Conservation (phyloP, 1,140 invertebrate species). For the Bilobella aurantiaca region DNA sequence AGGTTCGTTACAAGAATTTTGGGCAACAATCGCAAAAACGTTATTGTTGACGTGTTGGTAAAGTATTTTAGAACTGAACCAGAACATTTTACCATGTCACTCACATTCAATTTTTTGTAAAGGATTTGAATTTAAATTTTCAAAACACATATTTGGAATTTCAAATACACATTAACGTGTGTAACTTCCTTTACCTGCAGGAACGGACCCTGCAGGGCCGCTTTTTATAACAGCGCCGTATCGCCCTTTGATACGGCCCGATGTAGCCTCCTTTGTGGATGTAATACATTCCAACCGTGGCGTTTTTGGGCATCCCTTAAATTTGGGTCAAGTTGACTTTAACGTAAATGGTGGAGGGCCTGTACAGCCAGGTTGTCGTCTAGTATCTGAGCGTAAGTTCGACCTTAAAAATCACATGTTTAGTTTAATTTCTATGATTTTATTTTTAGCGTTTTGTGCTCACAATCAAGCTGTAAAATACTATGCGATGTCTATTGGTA, state of each 20-base stretch:
- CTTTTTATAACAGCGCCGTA: neutral
- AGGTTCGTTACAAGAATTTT: too few species aligned
- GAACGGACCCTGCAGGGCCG: slow-evolving; percentile 30
- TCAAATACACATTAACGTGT: too few species aligned
- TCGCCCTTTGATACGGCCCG: slow-evolving; percentile 46
- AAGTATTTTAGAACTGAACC: too few species aligned
- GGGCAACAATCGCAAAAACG: too few species aligned
- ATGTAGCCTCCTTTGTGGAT: slow-evolving; percentile 55
- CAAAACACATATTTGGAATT: too few species aligned
- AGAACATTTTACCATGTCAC: too few species aligned
- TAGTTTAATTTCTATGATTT: neutral
- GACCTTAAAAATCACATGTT: too few species aligned
- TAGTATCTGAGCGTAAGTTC: neutral
- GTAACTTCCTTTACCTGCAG: too few species aligned
- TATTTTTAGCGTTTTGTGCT: neutral
- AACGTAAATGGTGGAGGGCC: slow-evolving; percentile 7
- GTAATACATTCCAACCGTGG: slow-evolving; percentile 58
- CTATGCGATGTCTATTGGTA: neutral
- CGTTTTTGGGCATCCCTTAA: slow-evolving; percentile 45
- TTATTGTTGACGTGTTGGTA: too few species aligned
- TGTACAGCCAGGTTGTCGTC: neutral
- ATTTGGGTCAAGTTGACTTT: slow-evolving; percentile 51
- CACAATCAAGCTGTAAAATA: neutral
- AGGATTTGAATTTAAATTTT: neutral
- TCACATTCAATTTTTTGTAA: too few species aligned